These are phyloP conservation scores for Sinocyclocheilus maitianheensis DNA, from an alignment of 2,113 vertebrate genomes.

Conservation along the genomic window DNA sequence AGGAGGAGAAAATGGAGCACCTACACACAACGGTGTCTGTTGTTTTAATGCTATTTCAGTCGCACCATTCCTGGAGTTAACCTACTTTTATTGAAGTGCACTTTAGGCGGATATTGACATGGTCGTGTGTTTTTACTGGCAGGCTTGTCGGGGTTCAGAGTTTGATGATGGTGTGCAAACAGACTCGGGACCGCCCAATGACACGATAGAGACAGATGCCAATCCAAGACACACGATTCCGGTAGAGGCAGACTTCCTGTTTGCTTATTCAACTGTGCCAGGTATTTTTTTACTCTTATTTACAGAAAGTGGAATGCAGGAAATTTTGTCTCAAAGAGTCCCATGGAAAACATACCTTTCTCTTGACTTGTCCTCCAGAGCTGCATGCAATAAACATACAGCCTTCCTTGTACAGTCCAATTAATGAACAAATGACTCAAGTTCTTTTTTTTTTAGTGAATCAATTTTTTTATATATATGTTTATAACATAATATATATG, in stretches of 20 bases:
- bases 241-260: slow-evolving; percentile 96
- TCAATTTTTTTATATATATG: too few relatives aligned
- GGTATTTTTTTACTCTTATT: slow-evolving; percentile 71
- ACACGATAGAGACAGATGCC: slow-evolving; percentile 86
- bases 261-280: slow-evolving; percentile 95
- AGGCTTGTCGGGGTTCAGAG: slow-evolving; percentile 95
- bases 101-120: slow-evolving; percentile 46
- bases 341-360: neutral
- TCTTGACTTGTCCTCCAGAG: neutral
- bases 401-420: too few relatives aligned
- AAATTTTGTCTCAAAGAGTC: neutral
- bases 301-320: neutral
- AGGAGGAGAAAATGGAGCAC: slow-evolving; percentile 12
- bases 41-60: slow-evolving; percentile 18
- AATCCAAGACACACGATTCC: slow-evolving; percentile 89
- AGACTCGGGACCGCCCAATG: slow-evolving; percentile 87
- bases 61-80: neutral
- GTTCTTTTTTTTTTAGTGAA: too few relatives aligned
- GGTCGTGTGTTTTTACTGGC: slow-evolving; percentile 60
- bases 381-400: neutral
- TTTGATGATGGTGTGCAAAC: slow-evolving; percentile 94
- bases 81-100: slow-evolving; percentile 19
- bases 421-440: too few relatives aligned
- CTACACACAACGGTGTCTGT: slow-evolving; percentile 15
- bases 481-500: too few relatives aligned